These are phyloP conservation scores for Falcaria lacertinaria DNA, from an alignment of 2,888 invertebrate genomes.

Conservation along the genomic window DNA sequence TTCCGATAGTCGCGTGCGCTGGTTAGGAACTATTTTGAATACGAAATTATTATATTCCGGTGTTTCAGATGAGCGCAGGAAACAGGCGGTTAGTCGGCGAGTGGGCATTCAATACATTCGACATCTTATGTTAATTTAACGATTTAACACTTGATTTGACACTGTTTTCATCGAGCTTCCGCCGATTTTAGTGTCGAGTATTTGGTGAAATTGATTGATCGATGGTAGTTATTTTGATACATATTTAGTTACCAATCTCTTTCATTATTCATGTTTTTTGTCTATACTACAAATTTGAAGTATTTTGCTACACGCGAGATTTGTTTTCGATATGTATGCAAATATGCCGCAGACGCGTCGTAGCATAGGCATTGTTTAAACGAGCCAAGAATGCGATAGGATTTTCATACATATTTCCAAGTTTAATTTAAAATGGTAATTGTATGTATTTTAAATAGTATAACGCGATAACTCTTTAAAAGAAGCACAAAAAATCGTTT, in stretches of 20 bases:
- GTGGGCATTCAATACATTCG: slow-evolving; percentile 36
- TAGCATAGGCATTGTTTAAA: too few species aligned
- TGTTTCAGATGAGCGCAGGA: slow-evolving; percentile 43
- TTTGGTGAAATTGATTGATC: slow-evolving; percentile 14
- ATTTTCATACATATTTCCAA: too few species aligned
- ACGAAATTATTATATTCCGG: slow-evolving; percentile 42
- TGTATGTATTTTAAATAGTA: too few species aligned
- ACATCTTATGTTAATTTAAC: slow-evolving; percentile 22
- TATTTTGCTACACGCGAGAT: not conserved
- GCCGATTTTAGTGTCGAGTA: slow-evolving; percentile 28
- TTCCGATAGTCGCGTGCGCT: slow-evolving; percentile 53
- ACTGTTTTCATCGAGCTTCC: slow-evolving; percentile 38
- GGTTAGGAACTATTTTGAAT: slow-evolving; percentile 38
- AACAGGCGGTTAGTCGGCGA: slow-evolving; percentile 30
- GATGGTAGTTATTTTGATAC: slow-evolving; percentile 6
- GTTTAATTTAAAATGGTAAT: too few species aligned
- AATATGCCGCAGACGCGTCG: too few species aligned
- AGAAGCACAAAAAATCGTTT: too few species aligned
- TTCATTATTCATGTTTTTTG: too few species aligned
- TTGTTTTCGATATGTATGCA: not conserved
- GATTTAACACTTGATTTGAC: slow-evolving; percentile 23
- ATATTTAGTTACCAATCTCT: not conserved
- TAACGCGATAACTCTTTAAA: too few species aligned
- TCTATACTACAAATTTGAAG: not conserved
- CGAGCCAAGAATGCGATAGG: too few species aligned